These are phyloP conservation scores for Leucopternis melanops DNA, from an alignment of 2,113 vertebrate genomes.

Conservation along the genomic window DNA sequence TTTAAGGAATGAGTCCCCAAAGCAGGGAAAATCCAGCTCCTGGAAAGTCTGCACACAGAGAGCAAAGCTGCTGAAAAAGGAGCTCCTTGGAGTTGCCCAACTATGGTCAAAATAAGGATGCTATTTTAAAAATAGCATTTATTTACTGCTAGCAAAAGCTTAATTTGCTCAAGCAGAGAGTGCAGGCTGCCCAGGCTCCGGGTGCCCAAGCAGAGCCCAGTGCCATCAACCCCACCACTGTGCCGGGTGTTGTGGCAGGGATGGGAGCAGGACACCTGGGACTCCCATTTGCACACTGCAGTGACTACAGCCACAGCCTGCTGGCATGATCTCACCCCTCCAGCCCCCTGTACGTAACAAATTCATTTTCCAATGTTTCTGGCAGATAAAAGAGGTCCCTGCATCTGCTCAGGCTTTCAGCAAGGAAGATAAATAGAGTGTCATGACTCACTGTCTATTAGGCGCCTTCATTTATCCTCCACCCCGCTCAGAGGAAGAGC, in stretches of 20 bases:
- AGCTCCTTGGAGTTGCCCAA: neutral
- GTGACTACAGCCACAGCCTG: neutral
- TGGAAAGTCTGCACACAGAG: neutral
- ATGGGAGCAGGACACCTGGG: neutral
- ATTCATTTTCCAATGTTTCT: neutral
- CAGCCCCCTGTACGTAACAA: neutral
- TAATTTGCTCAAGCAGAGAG: neutral
- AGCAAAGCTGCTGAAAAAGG: neutral
- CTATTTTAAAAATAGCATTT: neutral
- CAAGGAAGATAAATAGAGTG: neutral
- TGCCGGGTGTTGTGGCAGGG: accelerated
- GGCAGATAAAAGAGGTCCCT: slow-evolving; percentile 9
- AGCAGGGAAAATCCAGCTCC: neutral
- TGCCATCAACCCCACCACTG: neutral
- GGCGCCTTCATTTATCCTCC: too few species aligned
- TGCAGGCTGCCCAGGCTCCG: neutral
- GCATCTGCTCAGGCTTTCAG: neutral
- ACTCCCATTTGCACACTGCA: neutral
- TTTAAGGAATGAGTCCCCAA: neutral
- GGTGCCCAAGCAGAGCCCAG: neutral
- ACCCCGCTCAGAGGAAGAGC: too few species aligned
- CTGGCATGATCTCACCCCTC: neutral
- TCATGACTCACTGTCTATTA: neutral
- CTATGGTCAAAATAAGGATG: neutral
- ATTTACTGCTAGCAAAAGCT: neutral